A percentile compares a stretch with the other conserved stretches of the same genome.
phyloP scores from a whole-genome alignment of 2,888 invertebrate genomes.

The Brachypalpus laphriformis region DNA sequence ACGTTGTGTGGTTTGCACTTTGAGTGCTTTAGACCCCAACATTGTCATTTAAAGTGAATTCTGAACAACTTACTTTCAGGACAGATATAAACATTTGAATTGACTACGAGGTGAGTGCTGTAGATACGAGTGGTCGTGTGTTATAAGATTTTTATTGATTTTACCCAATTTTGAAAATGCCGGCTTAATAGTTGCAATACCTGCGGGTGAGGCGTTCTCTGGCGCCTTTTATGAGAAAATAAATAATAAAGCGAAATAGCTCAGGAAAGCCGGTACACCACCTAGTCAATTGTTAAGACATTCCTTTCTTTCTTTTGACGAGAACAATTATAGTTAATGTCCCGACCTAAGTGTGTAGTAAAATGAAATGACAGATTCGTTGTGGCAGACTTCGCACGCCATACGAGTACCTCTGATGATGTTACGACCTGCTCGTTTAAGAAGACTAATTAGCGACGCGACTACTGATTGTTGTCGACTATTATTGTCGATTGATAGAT shows the following conservation, averaged over 20 bases:
- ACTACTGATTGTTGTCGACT: not conserved
- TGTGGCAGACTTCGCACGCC: not conserved
- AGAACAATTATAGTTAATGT: not conserved
- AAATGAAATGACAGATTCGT: not conserved
- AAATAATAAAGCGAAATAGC: not conserved
- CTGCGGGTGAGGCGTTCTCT: no score
- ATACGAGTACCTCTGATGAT: not conserved
- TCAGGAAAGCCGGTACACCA: not conserved
- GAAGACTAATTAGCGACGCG: constrained; percentile 10
- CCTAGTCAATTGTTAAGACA: not conserved
- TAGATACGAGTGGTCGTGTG: no score
- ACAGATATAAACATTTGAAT: not conserved
- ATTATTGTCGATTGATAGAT: not conserved
- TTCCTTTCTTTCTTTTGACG: not conserved
- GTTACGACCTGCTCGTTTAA: not conserved
- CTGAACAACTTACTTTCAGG: not conserved
- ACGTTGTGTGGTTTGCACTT: not conserved
- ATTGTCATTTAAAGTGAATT: not conserved
- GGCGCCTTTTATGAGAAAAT: no score
- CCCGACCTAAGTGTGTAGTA: not conserved
- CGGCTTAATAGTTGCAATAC: no score
- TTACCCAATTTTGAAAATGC: no score
- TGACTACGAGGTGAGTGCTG: no score
- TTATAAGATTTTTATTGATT: no score
- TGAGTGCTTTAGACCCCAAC: not conserved